phyloP scores from a whole-genome alignment of 2,888 invertebrate species.

The Scaptodrosophila latifasciaeformis region DNA sequence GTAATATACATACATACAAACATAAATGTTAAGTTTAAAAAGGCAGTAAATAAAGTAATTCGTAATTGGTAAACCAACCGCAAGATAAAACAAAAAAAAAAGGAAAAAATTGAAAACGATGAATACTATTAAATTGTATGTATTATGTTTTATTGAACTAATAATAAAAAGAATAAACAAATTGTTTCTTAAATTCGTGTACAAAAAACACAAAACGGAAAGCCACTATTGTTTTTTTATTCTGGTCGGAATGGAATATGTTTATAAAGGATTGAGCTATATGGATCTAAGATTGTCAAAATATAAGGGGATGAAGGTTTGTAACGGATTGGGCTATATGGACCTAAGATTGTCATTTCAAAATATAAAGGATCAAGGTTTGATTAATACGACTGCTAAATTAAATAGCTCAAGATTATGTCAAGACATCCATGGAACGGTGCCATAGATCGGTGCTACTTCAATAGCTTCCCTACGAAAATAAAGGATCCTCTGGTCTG shows the following conservation, averaged over 20 bases:
- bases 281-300: too few relatives aligned
- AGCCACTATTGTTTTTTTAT: conserved; percentile 15
- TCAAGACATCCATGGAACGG: too few relatives aligned
- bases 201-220: conserved; percentile 61
- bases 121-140: conserved; percentile 46
- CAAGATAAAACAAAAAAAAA: conserved; percentile 7
- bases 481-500: too few relatives aligned
- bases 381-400: too few relatives aligned
- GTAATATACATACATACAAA: too few relatives aligned
- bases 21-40: conserved; percentile 4
- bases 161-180: conserved; percentile 50
- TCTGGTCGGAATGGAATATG: too few relatives aligned
- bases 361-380: not conserved
- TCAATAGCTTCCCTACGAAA: too few relatives aligned
- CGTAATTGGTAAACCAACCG: conserved; percentile 4
- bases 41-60: conserved; percentile 3
- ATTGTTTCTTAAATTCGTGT: conserved; percentile 70
- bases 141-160: conserved; percentile 70
- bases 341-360: too few relatives aligned
- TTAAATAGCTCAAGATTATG: too few relatives aligned
- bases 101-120: conserved; percentile 34
- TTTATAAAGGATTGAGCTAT: too few relatives aligned
- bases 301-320: not conserved
- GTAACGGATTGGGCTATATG: too few relatives aligned
- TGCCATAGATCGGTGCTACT: too few relatives aligned